Conservation (phyloP, 2,888 invertebrate species). For the Epirrhoe tristata region DNA sequence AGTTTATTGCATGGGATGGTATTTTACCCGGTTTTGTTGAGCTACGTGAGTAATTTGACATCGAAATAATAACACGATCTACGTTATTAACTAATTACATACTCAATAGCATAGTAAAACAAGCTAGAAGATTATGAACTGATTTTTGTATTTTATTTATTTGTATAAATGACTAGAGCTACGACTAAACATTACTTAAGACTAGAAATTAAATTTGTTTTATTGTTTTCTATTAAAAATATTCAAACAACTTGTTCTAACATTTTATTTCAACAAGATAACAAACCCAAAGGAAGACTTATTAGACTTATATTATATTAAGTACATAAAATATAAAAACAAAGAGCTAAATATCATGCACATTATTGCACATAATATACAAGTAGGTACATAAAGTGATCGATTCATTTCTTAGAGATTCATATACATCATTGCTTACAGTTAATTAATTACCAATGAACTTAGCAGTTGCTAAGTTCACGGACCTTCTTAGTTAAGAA, state of each 20-base stretch:
- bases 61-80: conserved; percentile 39
- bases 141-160: neutral
- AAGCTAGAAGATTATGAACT: neutral
- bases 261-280: conserved; percentile 23
- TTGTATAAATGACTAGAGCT: conserved; percentile 25
- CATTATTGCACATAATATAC: too few species aligned
- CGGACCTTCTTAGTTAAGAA: too few species aligned
- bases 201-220: conserved; percentile 47
- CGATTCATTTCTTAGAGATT: too few species aligned
- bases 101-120: neutral
- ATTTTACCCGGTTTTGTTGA: conserved; percentile 95
- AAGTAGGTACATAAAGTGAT: too few species aligned
- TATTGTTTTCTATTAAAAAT: conserved; percentile 42
- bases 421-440: too few species aligned
- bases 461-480: too few species aligned
- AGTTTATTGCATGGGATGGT: conserved; percentile 97
- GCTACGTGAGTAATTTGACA: conserved; percentile 84
- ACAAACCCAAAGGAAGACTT: conserved; percentile 32
- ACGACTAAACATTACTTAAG: conserved; percentile 27
- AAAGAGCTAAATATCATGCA: neutral
- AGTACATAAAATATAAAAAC: neutral
- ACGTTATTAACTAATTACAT: neutral
- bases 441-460: too few species aligned
- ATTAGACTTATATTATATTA: neutral
- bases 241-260: conserved; percentile 28